A percentile compares a stretch with the other conserved stretches of the same genome.
phyloP scores from a whole-genome alignment of 2,797 vertebrate genomes.

The Anableps anableps region DNA sequence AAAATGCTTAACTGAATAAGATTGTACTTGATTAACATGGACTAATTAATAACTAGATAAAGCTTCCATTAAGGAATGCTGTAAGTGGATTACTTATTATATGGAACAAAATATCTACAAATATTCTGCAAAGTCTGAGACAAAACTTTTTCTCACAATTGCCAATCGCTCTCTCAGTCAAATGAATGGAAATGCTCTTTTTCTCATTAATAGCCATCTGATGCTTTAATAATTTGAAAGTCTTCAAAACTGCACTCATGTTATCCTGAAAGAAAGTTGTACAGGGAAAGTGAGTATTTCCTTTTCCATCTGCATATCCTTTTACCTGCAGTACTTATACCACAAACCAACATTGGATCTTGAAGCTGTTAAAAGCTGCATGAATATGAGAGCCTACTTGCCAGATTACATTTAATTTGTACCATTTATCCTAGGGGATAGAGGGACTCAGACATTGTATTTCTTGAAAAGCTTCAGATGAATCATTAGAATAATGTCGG shows the following conservation, averaged over 20 bases:
- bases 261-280: neutral
- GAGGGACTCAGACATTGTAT: slow-evolving; percentile 33
- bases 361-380: slow-evolving; percentile 20
- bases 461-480: slow-evolving; percentile 45
- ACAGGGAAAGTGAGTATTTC: neutral
- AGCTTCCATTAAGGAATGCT: neutral
- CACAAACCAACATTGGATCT: slow-evolving; percentile 19
- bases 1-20: neutral
- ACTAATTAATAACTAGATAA: neutral
- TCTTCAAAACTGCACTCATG: slow-evolving; percentile 5
- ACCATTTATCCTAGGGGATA: slow-evolving; percentile 46
- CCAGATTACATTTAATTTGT: slow-evolving; percentile 48
- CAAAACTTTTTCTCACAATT: neutral
- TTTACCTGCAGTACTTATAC: slow-evolving; percentile 25
- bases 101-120: neutral
- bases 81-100: neutral
- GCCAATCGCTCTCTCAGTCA: neutral
- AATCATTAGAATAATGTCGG: slow-evolving; percentile 47
- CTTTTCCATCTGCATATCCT: neutral
- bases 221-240: neutral
- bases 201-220: neutral
- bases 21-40: slow-evolving; percentile 1
- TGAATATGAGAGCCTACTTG: slow-evolving; percentile 46
- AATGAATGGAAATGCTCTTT: neutral
- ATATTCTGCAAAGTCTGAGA: neutral